phyloP scores from a whole-genome alignment of 2,113 vertebrate species.

The Channa argus region DNA sequence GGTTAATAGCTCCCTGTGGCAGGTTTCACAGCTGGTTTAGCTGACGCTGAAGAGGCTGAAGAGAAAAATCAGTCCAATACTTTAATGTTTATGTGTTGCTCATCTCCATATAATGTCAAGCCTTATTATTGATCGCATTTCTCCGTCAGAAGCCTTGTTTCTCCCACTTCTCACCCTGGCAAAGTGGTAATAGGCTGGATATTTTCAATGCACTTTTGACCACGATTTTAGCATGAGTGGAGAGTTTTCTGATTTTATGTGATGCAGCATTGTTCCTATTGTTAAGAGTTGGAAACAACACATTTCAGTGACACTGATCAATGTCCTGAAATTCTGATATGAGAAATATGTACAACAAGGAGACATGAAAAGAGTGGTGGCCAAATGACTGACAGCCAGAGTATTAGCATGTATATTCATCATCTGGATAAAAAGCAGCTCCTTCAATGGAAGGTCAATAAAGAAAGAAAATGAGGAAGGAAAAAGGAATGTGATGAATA shows the following conservation, averaged over 20 bases:
- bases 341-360: neutral
- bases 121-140: conserved; percentile 22
- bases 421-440: conserved; percentile 20
- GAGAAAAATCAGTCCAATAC: conserved; percentile 17
- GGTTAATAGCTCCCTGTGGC: neutral
- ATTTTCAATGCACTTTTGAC: conserved; percentile 24
- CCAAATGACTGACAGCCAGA: conserved; percentile 40
- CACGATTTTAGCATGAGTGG: neutral
- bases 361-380: neutral
- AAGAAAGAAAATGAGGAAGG: neutral
- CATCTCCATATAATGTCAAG: conserved; percentile 17
- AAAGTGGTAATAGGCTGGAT: conserved; percentile 20
- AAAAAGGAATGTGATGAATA: neutral
- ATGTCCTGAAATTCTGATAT: too few relatives aligned
- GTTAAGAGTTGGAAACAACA: too few relatives aligned
- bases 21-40: conserved; percentile 3
- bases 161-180: neutral
- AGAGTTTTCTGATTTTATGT: neutral
- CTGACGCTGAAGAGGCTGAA: neutral
- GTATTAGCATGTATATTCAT: conserved; percentile 21
- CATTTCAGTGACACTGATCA: too few relatives aligned
- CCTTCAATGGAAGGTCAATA: neutral
- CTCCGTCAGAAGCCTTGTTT: neutral
- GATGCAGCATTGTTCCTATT: too few relatives aligned
- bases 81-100: conserved; percentile 17